Base-by-base conservation (phyloP, 1,140 invertebrate species). In the Drosophila littoralis region DNA sequence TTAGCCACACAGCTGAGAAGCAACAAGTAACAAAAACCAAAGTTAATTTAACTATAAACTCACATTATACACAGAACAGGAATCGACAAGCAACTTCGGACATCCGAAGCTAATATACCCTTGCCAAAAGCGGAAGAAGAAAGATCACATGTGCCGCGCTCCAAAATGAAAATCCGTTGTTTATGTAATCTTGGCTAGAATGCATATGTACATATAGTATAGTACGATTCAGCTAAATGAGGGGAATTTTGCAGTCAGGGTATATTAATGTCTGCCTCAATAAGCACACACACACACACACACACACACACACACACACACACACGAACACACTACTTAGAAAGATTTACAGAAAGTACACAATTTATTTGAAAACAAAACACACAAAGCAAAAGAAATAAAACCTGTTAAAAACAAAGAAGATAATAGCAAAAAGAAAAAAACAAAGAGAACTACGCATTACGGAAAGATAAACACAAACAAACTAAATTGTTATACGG, bases 401-500 rank as follows among this genome's bases (percentile, higher is more conserved):
- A 58, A 64, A 71, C 50, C 59, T 66, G 52, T 65, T 74, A 35
- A 50, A 73, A 54, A 73, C 54, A 67, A 73, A 52, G 43, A 64
- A 58, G 57, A 79, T 79, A 80, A 81, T 79, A 68, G 67, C 58
- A 79, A 67, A 45, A 66, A 70, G 38, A 50, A 67, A 57, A 35
- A 75, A 67, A 60, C 58, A 69, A 65, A 75, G 54, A 63, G 78
- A 81, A 67, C 45, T 51, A 64, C 58, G 58, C 60, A 58, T 59
- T 66, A 74, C 22, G 38, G 45, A 67, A 74, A 70, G 64, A 77
- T 57, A 79, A 68, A 38, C 54, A 65, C 57, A 35, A 67, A 79
- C 74, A 67, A 91, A 91, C 90, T 89, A 89, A 91, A 91, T 91
- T 91, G 90, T 91, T 91, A 91, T 91, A 91, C 90, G 85, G 90